phyloP scores from a whole-genome alignment of 2,888 invertebrate genomes.

The Thera obeliscata region DNA sequence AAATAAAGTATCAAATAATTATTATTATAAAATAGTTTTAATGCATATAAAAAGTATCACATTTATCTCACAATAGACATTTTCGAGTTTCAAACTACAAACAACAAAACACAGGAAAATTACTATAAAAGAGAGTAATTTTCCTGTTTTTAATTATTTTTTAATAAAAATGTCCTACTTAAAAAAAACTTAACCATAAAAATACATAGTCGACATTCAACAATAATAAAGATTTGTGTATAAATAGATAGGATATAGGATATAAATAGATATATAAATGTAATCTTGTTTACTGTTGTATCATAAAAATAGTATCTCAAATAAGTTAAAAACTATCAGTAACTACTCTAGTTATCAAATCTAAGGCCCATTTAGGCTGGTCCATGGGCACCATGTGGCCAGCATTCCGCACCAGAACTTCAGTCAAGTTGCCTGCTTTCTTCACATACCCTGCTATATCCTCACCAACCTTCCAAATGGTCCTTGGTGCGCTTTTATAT shows the following conservation, averaged over 20 bases:
- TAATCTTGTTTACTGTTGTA: no score
- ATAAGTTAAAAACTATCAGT: slow-evolving; percentile 46
- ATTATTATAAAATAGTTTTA: slow-evolving; percentile 26
- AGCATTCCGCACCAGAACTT: slow-evolving; percentile 89
- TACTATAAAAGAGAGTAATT: neutral
- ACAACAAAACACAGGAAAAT: neutral
- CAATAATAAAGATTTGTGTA: no score
- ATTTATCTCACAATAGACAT: neutral
- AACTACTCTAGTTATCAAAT: slow-evolving; percentile 84
- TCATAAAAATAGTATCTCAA: no score
- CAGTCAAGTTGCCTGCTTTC: slow-evolving; percentile 87
- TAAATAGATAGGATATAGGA: no score
- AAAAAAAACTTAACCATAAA: no score
- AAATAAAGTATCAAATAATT: slow-evolving; percentile 45
- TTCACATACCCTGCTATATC: slow-evolving; percentile 91
- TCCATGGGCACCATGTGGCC: slow-evolving; percentile 89
- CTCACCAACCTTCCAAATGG: slow-evolving; percentile 86
- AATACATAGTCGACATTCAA: no score
- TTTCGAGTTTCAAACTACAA: neutral
- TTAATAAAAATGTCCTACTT: no score
- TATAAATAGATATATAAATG: no score
- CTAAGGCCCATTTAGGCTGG: slow-evolving; percentile 84
- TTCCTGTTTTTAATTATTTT: no score
- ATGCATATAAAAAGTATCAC: slow-evolving; percentile 30
- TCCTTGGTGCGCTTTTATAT: slow-evolving; percentile 86